A percentile compares a stretch with the other conserved stretches of the same genome.
Evolutionary conservation across 2,888 invertebrate genomes (phyloP).

Genomic region (Eupelmus urozonus): DNA sequence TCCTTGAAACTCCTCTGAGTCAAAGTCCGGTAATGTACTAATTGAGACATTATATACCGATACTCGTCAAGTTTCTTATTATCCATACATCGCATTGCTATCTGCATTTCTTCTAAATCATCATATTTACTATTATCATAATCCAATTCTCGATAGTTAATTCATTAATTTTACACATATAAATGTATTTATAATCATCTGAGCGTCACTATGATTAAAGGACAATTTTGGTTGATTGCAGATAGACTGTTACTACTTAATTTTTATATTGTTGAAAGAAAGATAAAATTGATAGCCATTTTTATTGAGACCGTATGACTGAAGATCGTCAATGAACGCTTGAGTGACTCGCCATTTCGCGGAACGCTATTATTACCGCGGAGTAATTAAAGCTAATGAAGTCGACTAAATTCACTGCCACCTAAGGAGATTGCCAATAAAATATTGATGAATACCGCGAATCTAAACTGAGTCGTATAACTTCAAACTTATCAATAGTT

Average conservation of each 20-base stretch:
- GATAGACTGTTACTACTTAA: background rate
- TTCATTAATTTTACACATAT: too few relatives aligned
- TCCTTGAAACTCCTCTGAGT: too few relatives aligned
- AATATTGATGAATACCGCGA: slow-evolving; percentile 13
- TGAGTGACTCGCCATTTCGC: background rate
- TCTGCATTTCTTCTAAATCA: too few relatives aligned
- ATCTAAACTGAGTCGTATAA: slow-evolving; percentile 5
- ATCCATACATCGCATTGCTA: too few relatives aligned
- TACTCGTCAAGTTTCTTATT: too few relatives aligned
- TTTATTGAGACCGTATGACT: background rate
- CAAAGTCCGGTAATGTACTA: too few relatives aligned
- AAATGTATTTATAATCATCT: too few relatives aligned
- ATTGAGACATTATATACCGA: too few relatives aligned
- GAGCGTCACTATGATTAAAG: too few relatives aligned
- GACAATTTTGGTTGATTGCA: background rate
- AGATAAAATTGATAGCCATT: background rate
- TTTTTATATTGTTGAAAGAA: background rate
- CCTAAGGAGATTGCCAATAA: background rate
- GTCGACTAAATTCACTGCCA: slow-evolving; percentile 1
- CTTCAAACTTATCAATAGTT: slow-evolving; percentile 14
- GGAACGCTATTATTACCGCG: background rate
- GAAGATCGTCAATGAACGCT: background rate
- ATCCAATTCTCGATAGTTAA: too few relatives aligned
- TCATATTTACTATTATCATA: too few relatives aligned
- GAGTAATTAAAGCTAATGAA: slow-evolving; percentile 21